Conservation (phyloP, 2,113 vertebrate species). For the Hemichromis elongatus region DNA sequence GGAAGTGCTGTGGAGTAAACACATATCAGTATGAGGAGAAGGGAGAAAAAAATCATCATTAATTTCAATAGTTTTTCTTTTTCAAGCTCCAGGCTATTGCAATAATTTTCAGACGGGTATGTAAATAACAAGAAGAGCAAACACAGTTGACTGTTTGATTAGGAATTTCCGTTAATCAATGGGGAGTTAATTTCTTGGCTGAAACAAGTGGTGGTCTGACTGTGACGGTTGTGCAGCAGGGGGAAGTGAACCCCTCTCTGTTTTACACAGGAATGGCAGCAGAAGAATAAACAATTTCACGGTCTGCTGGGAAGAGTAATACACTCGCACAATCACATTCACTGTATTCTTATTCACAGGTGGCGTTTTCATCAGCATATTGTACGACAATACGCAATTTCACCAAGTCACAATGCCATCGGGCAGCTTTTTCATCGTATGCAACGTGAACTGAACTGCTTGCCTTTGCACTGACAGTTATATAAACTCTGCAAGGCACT, state of each 20-base stretch:
- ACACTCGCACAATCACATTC: conserved; percentile 20
- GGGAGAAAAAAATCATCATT: neutral
- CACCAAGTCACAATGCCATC: neutral
- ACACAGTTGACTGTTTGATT: conserved; percentile 19
- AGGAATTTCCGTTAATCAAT: conserved; percentile 41
- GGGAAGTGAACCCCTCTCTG: conserved; percentile 28
- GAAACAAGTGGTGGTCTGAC: conserved; percentile 20
- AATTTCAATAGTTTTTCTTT: neutral
- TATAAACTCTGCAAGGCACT: neutral
- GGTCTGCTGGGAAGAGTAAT: conserved; percentile 42
- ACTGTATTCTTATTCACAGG: conserved; percentile 15
- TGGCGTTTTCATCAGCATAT: conserved; percentile 9
- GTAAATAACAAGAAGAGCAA: conserved; percentile 16
- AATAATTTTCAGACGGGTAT: neutral
- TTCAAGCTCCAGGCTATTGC: neutral
- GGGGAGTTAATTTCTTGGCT: conserved; percentile 44
- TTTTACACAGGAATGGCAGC: conserved; percentile 45
- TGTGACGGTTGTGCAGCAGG: neutral
- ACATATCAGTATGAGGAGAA: neutral
- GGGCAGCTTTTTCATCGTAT: neutral
- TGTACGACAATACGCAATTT: conserved; percentile 10
- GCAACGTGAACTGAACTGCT: neutral
- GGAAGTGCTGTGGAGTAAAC: neutral
- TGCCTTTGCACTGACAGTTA: neutral
- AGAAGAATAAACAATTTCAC: conserved; percentile 71